Evolutionary conservation across 1,140 invertebrate genomes (phyloP), one percentile per base, ranked within the genome.

Genomic region (Drosophila bocqueti): DNA sequence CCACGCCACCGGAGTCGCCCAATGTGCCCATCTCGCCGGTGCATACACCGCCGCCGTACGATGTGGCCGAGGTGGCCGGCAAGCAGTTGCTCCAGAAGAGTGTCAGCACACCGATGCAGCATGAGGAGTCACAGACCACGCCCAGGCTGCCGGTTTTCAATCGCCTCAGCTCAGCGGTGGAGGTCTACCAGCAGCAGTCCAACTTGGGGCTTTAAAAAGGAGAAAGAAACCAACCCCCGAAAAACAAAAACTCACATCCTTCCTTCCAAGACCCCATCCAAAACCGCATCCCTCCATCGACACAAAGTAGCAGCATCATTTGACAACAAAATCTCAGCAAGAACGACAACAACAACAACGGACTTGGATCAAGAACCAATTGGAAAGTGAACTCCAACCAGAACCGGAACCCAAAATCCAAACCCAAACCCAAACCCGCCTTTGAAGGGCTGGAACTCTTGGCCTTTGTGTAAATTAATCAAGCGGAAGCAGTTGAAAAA

Each of bases 111-210:
- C 91, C 91, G 47, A 83, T 86, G 64, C 76, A 80, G 4, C 82
- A 90, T 38, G 85, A 89, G 78, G 85, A 90, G 60, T 69, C 67
- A 8, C 50, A 52, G 36, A n/a, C 54, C 7, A 21, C 24, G 52
- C 72, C 82, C 89, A 76, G 96, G 58, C 93, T 96, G 83, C 96
- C 96, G 3, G 95, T 96, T 0, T 96, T 96, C 93, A 96, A 96
- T 93, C 95, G 95, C 62, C 94, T 96, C 76, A 95, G 95, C 89
- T 95, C 93, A 61, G 94, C 94, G 62, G 93, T 95, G 71, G 93
- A 93, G 58, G 94, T 94, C 9, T 95, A 95, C 83, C 94, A 83
- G 81, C 81, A 83, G 47, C 81, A 80, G 59, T 76, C 81, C 59
- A 84, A 80, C 21, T 45, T 84, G 55, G 81, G 77, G 43, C 81